Evolutionary conservation across 2,888 invertebrate genomes (phyloP).

Genomic region (Tenodera sinensis): DNA sequence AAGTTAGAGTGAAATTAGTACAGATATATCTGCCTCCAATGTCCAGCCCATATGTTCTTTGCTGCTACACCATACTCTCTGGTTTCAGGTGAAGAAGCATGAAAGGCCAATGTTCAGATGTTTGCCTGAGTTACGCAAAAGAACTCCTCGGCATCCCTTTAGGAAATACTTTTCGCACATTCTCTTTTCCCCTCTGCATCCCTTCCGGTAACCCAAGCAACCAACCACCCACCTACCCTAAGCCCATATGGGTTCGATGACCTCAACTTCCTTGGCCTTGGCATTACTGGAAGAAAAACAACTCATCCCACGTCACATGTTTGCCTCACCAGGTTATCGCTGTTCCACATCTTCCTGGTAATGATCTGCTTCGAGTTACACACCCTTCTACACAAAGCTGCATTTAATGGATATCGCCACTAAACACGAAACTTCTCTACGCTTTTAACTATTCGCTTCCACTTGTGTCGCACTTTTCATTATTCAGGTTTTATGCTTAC

Average conservation of each 20-base stretch:
- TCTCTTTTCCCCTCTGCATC: not conserved
- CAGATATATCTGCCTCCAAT: too few species aligned
- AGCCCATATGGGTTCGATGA: not conserved
- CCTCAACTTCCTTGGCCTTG: constrained; percentile 22
- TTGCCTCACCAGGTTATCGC: not conserved
- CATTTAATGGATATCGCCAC: too few species aligned
- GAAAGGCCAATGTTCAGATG: not conserved
- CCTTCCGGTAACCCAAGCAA: not conserved
- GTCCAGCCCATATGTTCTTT: too few species aligned
- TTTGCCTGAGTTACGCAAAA: not conserved
- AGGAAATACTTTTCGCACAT: not conserved
- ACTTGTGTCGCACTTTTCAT: too few species aligned
- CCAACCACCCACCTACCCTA: not conserved
- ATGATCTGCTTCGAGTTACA: not conserved
- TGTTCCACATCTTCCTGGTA: not conserved
- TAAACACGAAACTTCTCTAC: too few species aligned
- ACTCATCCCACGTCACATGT: not conserved
- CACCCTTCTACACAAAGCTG: not conserved
- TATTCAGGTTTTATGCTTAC: too few species aligned
- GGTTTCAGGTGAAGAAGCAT: too few species aligned
- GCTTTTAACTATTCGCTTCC: too few species aligned
- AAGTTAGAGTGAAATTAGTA: too few species aligned
- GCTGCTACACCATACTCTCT: too few species aligned
- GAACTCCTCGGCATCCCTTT: not conserved
- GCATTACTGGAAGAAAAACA: constrained; percentile 21